These are phyloP conservation scores for Clitarchus hookeri DNA, from an alignment of 2,888 invertebrate genomes.

Conservation along the genomic window DNA sequence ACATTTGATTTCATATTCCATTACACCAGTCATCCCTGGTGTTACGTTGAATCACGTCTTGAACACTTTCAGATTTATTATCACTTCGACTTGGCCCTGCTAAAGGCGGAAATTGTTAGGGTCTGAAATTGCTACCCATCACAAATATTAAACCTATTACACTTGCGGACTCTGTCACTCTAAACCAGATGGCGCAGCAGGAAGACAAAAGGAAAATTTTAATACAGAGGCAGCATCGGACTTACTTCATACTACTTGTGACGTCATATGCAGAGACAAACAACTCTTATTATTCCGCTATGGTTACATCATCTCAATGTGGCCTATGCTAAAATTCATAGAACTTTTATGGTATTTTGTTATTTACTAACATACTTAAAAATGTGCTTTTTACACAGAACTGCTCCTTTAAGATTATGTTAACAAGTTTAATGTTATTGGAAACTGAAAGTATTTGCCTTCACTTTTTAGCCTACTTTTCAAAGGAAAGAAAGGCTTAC, in stretches of 20 bases:
- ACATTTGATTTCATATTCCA: neutral
- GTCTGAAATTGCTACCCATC: neutral
- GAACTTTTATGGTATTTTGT: neutral
- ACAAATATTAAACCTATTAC: neutral
- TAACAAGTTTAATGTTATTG: too few species aligned
- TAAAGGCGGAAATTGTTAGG: neutral
- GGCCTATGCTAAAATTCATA: neutral
- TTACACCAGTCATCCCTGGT: neutral
- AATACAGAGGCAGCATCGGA: neutral
- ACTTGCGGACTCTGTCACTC: too few species aligned
- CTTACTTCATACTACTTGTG: neutral
- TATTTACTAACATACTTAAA: neutral
- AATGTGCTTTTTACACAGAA: neutral
- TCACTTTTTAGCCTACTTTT: too few species aligned
- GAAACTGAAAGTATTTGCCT: too few species aligned
- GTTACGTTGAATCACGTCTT: neutral
- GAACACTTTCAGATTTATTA: neutral
- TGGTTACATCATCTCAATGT: neutral
- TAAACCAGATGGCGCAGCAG: too few species aligned
- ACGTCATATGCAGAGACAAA: constrained; percentile 2
- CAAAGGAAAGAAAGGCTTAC: too few species aligned
- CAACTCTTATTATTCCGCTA: neutral
- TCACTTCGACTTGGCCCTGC: neutral
- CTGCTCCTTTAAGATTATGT: constrained; percentile 22
- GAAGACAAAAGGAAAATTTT: too few species aligned